Evolutionary conservation across 2,113 vertebrate genomes (phyloP).

Genomic region (Ariopsis seemanni): DNA sequence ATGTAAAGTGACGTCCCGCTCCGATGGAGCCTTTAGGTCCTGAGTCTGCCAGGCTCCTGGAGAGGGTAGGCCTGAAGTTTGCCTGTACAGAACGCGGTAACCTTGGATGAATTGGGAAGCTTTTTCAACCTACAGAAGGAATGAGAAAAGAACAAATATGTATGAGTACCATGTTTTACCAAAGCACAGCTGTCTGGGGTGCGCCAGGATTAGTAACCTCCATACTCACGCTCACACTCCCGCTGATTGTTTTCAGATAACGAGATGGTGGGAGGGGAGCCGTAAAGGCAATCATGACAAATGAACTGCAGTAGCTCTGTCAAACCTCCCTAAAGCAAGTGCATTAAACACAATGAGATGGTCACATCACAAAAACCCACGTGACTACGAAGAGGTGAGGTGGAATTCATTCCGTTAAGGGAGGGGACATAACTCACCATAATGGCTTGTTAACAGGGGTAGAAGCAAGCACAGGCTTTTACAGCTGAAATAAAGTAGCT

Average conservation of each 20-base stretch:
- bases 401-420: conserved; percentile 71
- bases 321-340: conserved; percentile 12
- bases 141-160: neutral
- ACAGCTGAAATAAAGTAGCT: conserved; percentile 85
- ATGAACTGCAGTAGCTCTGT: conserved; percentile 25
- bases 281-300: conserved; percentile 18
- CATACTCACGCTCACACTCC: neutral
- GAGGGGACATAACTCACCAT: conserved; percentile 78
- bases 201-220: neutral
- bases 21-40: conserved; percentile 90
- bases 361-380: conserved; percentile 2
- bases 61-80: conserved; percentile 84
- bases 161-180: neutral
- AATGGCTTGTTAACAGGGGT: conserved; percentile 84
- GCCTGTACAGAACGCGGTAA: conserved; percentile 90
- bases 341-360: conserved; percentile 33
- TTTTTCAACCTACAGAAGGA: conserved; percentile 83
- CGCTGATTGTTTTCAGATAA: conserved; percentile 38
- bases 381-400: conserved; percentile 61
- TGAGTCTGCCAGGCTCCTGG: conserved; percentile 85
- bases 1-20: conserved; percentile 83
- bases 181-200: neutral
- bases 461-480: conserved; percentile 85
- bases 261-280: neutral
- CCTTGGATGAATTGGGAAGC: conserved; percentile 98